Conservation (phyloP, 1,140 invertebrate species). For the Andrena cerasifolii region DNA sequence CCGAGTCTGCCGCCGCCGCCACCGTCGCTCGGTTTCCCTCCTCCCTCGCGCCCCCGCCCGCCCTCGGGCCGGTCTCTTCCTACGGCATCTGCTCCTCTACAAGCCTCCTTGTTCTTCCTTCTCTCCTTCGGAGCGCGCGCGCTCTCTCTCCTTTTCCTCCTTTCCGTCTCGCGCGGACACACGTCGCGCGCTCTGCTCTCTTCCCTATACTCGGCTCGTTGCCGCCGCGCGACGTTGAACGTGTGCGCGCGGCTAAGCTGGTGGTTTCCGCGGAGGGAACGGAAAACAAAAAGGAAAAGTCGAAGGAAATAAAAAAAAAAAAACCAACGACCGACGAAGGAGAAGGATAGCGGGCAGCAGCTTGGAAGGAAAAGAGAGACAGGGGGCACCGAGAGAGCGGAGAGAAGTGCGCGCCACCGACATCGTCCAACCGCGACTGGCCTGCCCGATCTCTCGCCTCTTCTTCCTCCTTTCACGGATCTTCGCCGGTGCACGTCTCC, state of each 20-base stretch:
- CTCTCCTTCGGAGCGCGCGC: constrained; percentile 29
- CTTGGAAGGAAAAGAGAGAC: constrained; percentile 28
- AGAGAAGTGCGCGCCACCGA: constrained; percentile 58
- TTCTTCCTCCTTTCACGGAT: constrained; percentile 69
- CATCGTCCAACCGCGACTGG: constrained; percentile 57
- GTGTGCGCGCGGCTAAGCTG: constrained; percentile 47
- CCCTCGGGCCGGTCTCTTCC: constrained; percentile 42
- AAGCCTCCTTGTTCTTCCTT: constrained; percentile 17
- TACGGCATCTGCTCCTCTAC: constrained; percentile 6
- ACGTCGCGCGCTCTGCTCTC: constrained; percentile 43
- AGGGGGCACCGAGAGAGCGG: not conserved
- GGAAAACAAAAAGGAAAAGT: constrained; percentile 12
- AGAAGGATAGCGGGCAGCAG: not conserved
- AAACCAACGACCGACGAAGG: not conserved
- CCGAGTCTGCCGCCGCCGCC: constrained; percentile 71
- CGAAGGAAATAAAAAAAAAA: not conserved
- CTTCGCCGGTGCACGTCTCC: constrained; percentile 58
- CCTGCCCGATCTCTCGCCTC: constrained; percentile 62
- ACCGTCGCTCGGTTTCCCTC: constrained; percentile 64
- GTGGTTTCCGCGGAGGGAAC: constrained; percentile 50
- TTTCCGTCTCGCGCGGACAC: constrained; percentile 25
- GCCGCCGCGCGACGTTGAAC: constrained; percentile 60
- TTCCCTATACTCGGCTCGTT: constrained; percentile 64
- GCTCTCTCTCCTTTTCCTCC: constrained; percentile 49
- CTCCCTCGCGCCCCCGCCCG: constrained; percentile 48